These are phyloP conservation scores for Rostratula benghalensis DNA, from an alignment of 2,113 vertebrate genomes.

Conservation along the genomic window DNA sequence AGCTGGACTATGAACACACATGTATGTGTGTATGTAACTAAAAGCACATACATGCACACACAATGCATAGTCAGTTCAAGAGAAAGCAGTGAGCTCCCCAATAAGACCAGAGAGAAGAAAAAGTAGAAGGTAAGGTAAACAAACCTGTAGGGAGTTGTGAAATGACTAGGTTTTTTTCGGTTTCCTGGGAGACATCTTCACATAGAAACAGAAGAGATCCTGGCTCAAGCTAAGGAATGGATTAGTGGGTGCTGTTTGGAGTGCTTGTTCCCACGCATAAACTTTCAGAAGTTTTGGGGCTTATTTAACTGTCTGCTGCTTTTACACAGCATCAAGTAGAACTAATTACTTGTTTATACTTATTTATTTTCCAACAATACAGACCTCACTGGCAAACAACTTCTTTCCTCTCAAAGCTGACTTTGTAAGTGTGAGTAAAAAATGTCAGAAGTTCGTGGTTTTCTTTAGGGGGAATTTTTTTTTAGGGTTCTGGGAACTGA, in stretches of 20 bases:
- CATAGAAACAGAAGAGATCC: not conserved
- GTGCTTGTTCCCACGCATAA: not conserved
- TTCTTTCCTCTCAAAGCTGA: not conserved
- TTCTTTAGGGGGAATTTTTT: not conserved
- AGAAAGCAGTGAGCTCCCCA: not conserved
- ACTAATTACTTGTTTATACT: conserved; percentile 17
- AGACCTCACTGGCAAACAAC: not conserved
- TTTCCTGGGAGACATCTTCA: conserved; percentile 7
- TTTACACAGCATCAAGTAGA: conserved; percentile 24
- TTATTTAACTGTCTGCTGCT: not conserved
- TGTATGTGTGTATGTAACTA: not conserved
- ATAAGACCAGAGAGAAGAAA: not conserved
- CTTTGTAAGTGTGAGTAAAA: not conserved
- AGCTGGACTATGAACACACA: not conserved
- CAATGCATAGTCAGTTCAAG: not conserved
- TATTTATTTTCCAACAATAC: conserved; percentile 15
- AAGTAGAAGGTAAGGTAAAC: not conserved
- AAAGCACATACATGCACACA: not conserved
- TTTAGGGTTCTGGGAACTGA: conserved; percentile 5
- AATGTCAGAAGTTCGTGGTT: not conserved
- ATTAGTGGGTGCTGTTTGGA: not conserved
- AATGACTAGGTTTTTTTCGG: not conserved
- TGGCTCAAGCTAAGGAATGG: not conserved
- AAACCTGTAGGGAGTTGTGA: not conserved
- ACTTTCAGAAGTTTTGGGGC: not conserved